Evolutionary conservation across 2,888 invertebrate species (phyloP), one percentile per base, ranked within the genome.

Genomic region (Drosophila demipolita): DNA sequence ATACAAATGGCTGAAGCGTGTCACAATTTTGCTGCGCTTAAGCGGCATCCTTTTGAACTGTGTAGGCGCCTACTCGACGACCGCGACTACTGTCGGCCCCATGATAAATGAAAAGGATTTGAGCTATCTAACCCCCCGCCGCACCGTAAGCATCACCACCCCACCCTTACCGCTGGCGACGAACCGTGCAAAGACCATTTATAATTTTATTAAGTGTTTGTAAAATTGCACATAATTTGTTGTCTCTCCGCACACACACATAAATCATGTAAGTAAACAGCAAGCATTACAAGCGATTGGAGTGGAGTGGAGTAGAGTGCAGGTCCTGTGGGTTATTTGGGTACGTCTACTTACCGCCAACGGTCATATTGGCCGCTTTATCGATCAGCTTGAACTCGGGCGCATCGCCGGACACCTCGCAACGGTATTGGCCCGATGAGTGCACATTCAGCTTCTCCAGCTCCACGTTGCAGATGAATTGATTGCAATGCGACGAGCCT

Each of bases 361-460:
- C 94, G 48, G 94, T 94, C 92, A 95, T 94, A 88, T 95, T 94
- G 83, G 94, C 94, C 53, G 94, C 94, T 85, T 94, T 93, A 74
- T 94, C 94, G 64, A 94, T 94, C 78, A 95, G 93, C 82, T 94
- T 93, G 86, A 95, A 95, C 78, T 94, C 94, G 9, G 95, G 95
- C 33, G 94, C 94, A 91, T 95, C 95, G 71, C 94, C 94, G 74
- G 95, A 95, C 54, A 95, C 94, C 90, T 95, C 95, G 89, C 95
- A 95, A 61, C 94, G 93, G 90, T 95, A 95, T 42, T 94, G 94
- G 20, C 95, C 95, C 33, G 92, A 92, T 60, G 93, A 93, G 66
- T 90, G 85, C 72, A 83, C 82, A 69, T 90, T 92, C 38, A 93
- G 87, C 69, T 92, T 90, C 80, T 93, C 92, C 76, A 93, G 83